Evolutionary conservation across 2,888 invertebrate species (phyloP), one percentile per base, ranked within the genome.

Genomic region (Hirudinaria manillensis): DNA sequence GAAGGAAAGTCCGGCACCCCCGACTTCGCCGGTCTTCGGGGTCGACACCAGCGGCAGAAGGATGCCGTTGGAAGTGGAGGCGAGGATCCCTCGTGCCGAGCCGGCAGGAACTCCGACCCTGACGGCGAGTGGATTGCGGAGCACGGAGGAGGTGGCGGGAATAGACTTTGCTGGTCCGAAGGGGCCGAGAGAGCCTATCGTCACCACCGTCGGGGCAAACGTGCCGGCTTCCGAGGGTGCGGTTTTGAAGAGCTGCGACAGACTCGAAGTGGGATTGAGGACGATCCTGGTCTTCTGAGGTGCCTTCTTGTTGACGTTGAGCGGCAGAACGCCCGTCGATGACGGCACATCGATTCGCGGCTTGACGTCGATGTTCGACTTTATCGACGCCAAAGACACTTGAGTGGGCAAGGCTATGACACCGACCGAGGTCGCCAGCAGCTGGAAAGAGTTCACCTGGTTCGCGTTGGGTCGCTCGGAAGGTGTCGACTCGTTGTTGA

Each of bases 361-460:
- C 56, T 72, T 72, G 34, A 34, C 13, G 55, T 24, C 27, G 27
- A 56, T 24, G 27, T 27, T 53, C 10, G 56, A 32, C 19, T 68
- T 32, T 16, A 55, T 16, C 21, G 61, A 32, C 29, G 36, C 72
- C 24, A 72, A 24, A 61, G 61, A 61, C 61, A 61, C 29, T 61
- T 61, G 61, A 21, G 51, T 70, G 16, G 70, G 71, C 55, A 75
- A n/a, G 55, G 71, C 75, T 1, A 75, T 27, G 36, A 75, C 34
- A 1, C 75, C 75, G 21, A 45, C 29, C 16, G 71, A 61, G 36
- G 75, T 75, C 10, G 75, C 56, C 19, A 75, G n/a, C 34, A 75
- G 29, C 65, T 75, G 75, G 34, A 72, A 34, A 7, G 45, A 61
- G 45, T 74, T 56, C 29, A 32, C 21, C 2, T 24, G 16, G 16